phyloP scores from a whole-genome alignment of 92 coral and sea anemone species.

The Porites divaricata region DNA sequence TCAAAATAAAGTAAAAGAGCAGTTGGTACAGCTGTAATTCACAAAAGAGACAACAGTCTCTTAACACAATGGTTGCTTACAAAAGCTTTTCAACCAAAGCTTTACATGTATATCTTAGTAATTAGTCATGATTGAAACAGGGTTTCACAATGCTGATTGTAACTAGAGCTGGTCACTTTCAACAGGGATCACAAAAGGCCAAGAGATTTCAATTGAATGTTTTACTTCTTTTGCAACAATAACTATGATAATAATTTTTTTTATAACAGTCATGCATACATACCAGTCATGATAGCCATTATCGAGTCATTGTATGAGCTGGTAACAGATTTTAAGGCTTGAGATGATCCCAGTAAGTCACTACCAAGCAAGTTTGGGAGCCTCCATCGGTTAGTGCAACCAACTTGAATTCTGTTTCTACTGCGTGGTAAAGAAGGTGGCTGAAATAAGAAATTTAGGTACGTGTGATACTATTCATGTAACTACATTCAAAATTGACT shows the following conservation, averaged over 20 bases:
- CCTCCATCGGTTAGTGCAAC: conserved; percentile 95
- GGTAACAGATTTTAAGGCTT: conserved; percentile 88
- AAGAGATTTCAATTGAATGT: no score
- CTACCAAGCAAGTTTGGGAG: conserved; percentile 83
- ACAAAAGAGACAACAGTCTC: no score
- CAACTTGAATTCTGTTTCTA: conserved; percentile 91
- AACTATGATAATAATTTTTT: not conserved
- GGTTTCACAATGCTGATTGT: no score
- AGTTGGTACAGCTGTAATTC: no score
- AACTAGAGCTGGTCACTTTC: no score
- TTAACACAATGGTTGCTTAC: no score
- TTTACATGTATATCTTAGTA: no score
- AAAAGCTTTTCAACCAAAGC: no score
- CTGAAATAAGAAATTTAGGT: conserved; percentile 32
- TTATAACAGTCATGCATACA: not conserved
- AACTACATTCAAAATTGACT: no score
- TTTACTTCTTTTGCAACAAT: not conserved
- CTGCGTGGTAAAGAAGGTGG: conserved; percentile 87
- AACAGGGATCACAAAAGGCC: no score
- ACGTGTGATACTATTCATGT: not conserved
- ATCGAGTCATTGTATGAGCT: conserved; percentile 88
- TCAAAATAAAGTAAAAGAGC: no score
- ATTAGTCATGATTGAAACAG: no score
- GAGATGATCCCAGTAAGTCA: conserved; percentile 94
- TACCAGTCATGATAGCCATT: conserved; percentile 45